These are phyloP conservation scores for Leucophenga montana DNA, from an alignment of 2,888 invertebrate species.

Conservation along the genomic window DNA sequence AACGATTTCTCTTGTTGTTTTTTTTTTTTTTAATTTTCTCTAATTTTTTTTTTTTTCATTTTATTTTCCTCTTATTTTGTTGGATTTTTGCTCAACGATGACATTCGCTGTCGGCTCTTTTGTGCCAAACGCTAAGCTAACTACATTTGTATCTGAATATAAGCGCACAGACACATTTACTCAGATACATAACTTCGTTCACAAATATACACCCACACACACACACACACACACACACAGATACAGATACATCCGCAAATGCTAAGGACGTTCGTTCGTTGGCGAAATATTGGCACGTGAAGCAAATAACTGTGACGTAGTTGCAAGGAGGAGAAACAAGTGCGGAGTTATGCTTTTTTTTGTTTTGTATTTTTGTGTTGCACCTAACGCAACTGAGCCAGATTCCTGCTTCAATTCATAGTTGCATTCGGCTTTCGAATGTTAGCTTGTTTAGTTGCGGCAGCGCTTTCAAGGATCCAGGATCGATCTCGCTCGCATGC, in stretches of 20 bases:
- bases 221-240: slow-evolving; percentile 20
- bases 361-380: too few species aligned
- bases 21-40: slow-evolving; percentile 35
- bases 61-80: slow-evolving; percentile 1
- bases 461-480: too few species aligned
- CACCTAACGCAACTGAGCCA: too few species aligned
- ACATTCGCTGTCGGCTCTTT: slow-evolving; percentile 49
- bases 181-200: not conserved
- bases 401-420: too few species aligned
- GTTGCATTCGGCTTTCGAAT: too few species aligned
- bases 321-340: not conserved
- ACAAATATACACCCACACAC: slow-evolving; percentile 18
- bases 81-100: slow-evolving; percentile 36
- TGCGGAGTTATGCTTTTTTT: too few species aligned
- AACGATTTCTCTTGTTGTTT: slow-evolving; percentile 37
- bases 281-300: slow-evolving; percentile 41
- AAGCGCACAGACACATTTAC: slow-evolving; percentile 1
- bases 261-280: slow-evolving; percentile 29
- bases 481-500: too few species aligned
- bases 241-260: slow-evolving; percentile 15
- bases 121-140: slow-evolving; percentile 25
- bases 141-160: slow-evolving; percentile 14
- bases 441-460: too few species aligned
- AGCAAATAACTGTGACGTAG: slow-evolving; percentile 40
- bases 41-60: slow-evolving; percentile 37